Evolutionary conservation across 2,113 vertebrate genomes (phyloP), one percentile per base, ranked within the genome.

Genomic region (Scomber japonicus): DNA sequence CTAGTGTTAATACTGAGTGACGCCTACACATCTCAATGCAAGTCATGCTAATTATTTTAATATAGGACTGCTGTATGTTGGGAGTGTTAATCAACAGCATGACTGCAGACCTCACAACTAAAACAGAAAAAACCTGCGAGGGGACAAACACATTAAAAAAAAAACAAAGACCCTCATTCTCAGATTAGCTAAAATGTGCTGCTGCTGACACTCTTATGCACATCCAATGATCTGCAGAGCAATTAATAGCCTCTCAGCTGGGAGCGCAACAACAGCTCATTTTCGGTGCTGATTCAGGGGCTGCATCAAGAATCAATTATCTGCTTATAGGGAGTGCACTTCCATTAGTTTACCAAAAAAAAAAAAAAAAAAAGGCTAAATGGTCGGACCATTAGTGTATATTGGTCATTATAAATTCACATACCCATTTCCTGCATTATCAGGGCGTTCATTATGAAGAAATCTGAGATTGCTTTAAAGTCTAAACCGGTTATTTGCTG

Each of bases 291-390:
- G 49, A 76, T 49, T 71, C 65, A 54, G 75, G 13, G 19, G n/a
- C 61, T 56, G 56, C 55, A 51, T 45, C 27, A 2, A 27, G 21
- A 80, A 88, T 81, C 81, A 86, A 85, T 88, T 62, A 82, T 68
- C 49, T 63, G 68, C 24, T n/a, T 24, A 71, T 21, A 70, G 1
- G 16, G 50, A 78, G 59, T 24, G 30, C 13, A 5, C 17, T 62
- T 68, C 55, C 48, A 76, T 78, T 86, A 30, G 19, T 77, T 83
- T 78, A 71, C 46, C 2, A n/a, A 8, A 76, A 76, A 71, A 31
- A 21, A 57, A 11, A 5, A 35, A 27, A 66, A 24, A 24, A 24
- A 24, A 24, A 24, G 24, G 24, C 24, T 24, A 24, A 59, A 30
- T 12, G 48, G 35, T 27, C 11, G 63, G 11, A 44, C 27, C 82